Evolutionary conservation across 2,888 invertebrate genomes (phyloP), one percentile per base, ranked within the genome.

Genomic region (Meandrusa payeni): DNA sequence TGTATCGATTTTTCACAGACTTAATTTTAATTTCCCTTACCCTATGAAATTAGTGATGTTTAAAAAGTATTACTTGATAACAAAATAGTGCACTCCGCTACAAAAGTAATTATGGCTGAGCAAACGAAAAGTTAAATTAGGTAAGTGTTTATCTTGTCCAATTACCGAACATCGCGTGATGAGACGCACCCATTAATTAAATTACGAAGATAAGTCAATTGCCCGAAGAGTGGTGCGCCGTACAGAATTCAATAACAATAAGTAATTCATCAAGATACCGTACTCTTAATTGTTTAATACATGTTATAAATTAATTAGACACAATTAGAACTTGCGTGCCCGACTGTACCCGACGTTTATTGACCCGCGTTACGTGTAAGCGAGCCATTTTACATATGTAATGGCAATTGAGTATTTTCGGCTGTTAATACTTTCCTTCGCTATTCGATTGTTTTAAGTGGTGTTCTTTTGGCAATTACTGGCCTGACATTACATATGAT

Each of bases 231-330:
- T 64, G 59, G 63, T 64, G 59, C 57, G 58, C 59, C 64, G 69
- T 64, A 66, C 77, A 73, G 69, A 80, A 81, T 80, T 74, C 78
- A 78, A 80, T 82, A 81, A 75, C 75, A 71, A 72, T 46, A 51
- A 51, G 41, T 72, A 76, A 77, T 81, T 76, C 74, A 76, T 78
- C 80, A 69, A 82, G 86, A 85, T 86, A 85, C 69, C 60, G 62
- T 61, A 59, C 64, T 60, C 72, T 76, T 83, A 83, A 85, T 83
- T 86, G 85, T 86, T 86, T 86, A 86, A 86, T 86, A 74, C 79
- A 74, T 78, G 83, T 86, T 77, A 83, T 86, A 86, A 86, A 86
- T 86, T 86, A 85, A 86, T 86, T 81, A 85, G 81, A 70, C 62
- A 69, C 81, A 74, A 83, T 83, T 85, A 76, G 61, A 62, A 76